Base-by-base conservation (phyloP, 2,113 vertebrate species). In the Murina feae region DNA sequence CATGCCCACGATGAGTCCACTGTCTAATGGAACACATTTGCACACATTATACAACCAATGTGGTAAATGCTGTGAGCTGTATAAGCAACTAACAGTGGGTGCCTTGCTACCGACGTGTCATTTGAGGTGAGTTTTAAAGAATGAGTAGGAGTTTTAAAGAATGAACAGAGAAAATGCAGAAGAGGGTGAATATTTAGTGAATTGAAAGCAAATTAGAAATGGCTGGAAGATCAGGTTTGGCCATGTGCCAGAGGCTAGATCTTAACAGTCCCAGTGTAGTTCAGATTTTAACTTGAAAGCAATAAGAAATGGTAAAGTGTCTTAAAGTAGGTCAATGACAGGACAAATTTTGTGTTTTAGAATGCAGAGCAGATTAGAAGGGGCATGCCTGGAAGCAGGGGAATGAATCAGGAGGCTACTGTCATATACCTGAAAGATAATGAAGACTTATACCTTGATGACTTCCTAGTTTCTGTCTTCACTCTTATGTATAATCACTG, bases 41-140 rank as follows among this genome's bases (percentile, higher is more conserved):
- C 53, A 53, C 11, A 80, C 32, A 76, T 91, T 79, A 74, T 60
- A 49, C 42, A 92, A 65, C 60, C 60, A 75, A 30, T 35, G 49
- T 74, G 69, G 23, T 71, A 47, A 97, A 75, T 84, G 32, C 71
- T 58, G 35, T 88, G 82, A 82, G 85, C 78, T 90, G 37, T 63
- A 75, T 68, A 75, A 79, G 66, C 30, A 79, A 44, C 28, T 35
- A 42, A 93, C 44, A 68, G 44, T 68, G 51, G 63, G 47, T 79
- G 89, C 51, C 42, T 80, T 91, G 93, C 75, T 95, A 94, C 94
- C 79, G 69, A 94, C 87, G 80, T 30, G 32, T 71, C 32, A 21
- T 91, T 90, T 75, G 83, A 91, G 69, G 86, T 83, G 86, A 72
- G 35, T 95, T 93, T 89, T 71, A 81, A 93, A 93, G 89, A 93